Percentiles rank a stretch among this genome's conserved stretches.
These are phyloP conservation scores for Cosmia trapezina DNA, from an alignment of 2,888 invertebrate genomes.

Conservation along the genomic window DNA sequence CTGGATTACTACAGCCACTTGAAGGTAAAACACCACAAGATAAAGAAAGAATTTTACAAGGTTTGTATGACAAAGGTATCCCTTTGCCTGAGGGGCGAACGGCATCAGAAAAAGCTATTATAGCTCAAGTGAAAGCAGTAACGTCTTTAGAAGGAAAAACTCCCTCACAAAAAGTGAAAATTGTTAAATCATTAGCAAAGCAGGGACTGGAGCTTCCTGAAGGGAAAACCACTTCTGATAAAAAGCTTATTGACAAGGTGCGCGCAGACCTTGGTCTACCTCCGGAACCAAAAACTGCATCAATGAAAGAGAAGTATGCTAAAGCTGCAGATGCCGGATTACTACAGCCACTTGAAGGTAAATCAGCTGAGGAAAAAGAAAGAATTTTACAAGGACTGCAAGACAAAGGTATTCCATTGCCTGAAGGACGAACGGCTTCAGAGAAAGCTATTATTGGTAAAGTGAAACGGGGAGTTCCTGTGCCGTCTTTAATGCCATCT, in stretches of 20 bases:
- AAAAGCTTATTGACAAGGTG: not conserved
- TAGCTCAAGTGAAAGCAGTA: not conserved
- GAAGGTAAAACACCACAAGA: not conserved
- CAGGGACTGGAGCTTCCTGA: not conserved
- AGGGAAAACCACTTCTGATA: not conserved
- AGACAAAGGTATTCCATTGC: constrained; percentile 4
- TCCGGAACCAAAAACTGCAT: not conserved
- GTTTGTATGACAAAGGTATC: not conserved
- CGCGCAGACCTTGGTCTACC: not conserved
- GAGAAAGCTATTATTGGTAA: constrained; percentile 3
- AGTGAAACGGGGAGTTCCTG: too few relatives aligned
- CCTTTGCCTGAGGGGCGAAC: constrained; percentile 5
- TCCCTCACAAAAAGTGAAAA: not conserved
- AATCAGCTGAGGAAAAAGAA: not conserved
- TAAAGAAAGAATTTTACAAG: constrained; percentile 1
- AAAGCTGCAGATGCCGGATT: too few relatives aligned
- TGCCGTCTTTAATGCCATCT: too few relatives aligned
- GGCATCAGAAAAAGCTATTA: not conserved
- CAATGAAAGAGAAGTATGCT: not conserved
- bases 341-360: not conserved
- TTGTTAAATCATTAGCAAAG: not conserved
- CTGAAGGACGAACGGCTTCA: not conserved
- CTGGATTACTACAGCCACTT: not conserved
- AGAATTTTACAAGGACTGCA: not conserved
- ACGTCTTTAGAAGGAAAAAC: not conserved